Evolutionary conservation across 2,797 vertebrate genomes (phyloP), one percentile per base, ranked within the genome.

Genomic region (Harpagifer antarcticus): DNA sequence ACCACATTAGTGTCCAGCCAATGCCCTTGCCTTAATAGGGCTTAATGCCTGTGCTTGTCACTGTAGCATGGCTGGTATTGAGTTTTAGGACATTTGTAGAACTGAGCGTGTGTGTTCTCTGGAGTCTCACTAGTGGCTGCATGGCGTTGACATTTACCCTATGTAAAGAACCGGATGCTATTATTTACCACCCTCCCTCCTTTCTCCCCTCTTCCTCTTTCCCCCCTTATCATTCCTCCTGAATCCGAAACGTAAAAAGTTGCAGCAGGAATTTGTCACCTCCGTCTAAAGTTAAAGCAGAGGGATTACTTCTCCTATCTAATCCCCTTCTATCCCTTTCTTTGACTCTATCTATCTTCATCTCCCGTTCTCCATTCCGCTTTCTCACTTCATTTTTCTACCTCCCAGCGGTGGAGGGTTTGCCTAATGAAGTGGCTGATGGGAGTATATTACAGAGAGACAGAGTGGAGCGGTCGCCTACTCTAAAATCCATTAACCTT

Each of bases 401-500:
- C 87, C 82, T 88, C 76, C 54, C 86, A 87, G 86, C 88, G 82
- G 84, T 82, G 87, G 84, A 81, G 89, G 90, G 86, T 90, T 92
- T 91, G 81, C 90, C 90, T 91, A 91, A 91, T 93, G 90, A 92
- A 92, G 90, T 90, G 88, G 87, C 88, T 92, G 91, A 91, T 91
- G 91, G 92, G 90, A 93, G 92, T 93, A 82, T 91, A 91, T 93
- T 93, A 91, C 91, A 87, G 89, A 80, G 89, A 93, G 89, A 90
- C 84, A 87, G 89, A 91, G 88, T 91, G 86, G 89, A 89, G 91
- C 83, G 78, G 81, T 89, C 84, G 86, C 83, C 90, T 89, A 91
- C 92, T 93, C 92, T 91, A 90, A 93, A 89, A 92, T 91, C 92
- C 91, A 93, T 93, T 92, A 93, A 93, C 91, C 90, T 92, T 88